These are phyloP conservation scores for Vannuccia rotundouncinata DNA, from an alignment of 2,888 invertebrate species.

Conservation along the genomic window DNA sequence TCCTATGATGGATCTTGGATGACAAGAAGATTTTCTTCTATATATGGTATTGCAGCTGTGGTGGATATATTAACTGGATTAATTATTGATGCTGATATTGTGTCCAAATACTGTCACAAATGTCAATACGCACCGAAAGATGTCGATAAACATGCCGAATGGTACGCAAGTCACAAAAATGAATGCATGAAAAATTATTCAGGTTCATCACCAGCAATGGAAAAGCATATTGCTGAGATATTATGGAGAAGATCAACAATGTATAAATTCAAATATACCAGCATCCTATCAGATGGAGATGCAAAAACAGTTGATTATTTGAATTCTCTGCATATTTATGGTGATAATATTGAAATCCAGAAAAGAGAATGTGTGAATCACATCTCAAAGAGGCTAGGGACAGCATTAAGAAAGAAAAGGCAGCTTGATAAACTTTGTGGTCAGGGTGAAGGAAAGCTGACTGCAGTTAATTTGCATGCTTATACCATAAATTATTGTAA, in stretches of 20 bases:
- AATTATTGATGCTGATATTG: background rate
- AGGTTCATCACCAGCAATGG: background rate
- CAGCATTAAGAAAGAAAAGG: no score
- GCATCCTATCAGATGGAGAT: background rate
- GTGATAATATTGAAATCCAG: no score
- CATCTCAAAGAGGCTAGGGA: no score
- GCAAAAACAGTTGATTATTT: no score
- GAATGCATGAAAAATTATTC: background rate
- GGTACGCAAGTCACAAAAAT: background rate
- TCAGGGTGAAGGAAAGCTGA: no score
- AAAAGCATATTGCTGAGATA: background rate
- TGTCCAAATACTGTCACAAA: background rate
- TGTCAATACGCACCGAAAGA: background rate
- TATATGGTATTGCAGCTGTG: background rate
- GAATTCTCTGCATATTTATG: no score
- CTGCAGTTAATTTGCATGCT: no score
- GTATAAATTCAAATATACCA: background rate
- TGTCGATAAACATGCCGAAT: background rate
- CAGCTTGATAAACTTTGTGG: no score
- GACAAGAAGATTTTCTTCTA: background rate
- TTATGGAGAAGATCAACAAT: background rate
- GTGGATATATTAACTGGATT: background rate
- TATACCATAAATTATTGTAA: no score
- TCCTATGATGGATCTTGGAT: background rate
- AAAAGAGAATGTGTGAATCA: no score